A percentile compares a stretch with the other conserved stretches of the same genome.
These are phyloP conservation scores for Pachypeltis micranthus DNA, from an alignment of 1,140 invertebrate species.

Conservation along the genomic window DNA sequence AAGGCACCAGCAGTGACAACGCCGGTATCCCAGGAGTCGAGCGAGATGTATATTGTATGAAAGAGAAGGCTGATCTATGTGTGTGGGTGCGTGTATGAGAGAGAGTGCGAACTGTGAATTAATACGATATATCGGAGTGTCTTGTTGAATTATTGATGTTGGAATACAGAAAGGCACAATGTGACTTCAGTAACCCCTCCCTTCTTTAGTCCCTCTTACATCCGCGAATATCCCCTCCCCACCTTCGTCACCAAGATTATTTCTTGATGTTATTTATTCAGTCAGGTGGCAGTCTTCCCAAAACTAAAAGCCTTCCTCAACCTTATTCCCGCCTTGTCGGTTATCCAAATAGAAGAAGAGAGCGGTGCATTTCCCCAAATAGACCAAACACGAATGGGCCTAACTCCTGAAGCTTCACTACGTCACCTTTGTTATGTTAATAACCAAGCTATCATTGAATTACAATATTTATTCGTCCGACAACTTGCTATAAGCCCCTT, in stretches of 20 bases:
- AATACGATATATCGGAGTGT: constrained; percentile 13
- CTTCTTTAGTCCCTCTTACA: not conserved
- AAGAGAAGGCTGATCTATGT: constrained; percentile 10
- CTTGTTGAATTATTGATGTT: constrained; percentile 19
- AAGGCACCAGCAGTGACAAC: no score
- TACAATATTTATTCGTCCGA: not conserved
- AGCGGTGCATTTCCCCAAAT: not conserved
- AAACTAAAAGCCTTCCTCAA: constrained; percentile 8
- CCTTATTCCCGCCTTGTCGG: not conserved
- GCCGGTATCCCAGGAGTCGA: not conserved
- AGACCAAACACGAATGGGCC: not conserved
- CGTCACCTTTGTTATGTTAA: constrained; percentile 1
- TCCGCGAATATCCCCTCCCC: not conserved
- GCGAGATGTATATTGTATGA: constrained; percentile 10
- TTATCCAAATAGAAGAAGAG: not conserved
- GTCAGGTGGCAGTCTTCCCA: constrained; percentile 17
- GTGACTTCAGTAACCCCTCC: not conserved
- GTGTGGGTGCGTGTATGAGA: constrained; percentile 7
- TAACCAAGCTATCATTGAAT: not conserved
- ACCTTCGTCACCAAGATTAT: constrained; percentile 12
- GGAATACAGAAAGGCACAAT: constrained; percentile 3
- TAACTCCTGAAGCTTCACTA: not conserved
- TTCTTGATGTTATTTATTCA: constrained; percentile 21
- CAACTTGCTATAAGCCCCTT: not conserved
- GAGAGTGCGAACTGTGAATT: constrained; percentile 14